Evolutionary conservation across 1,140 invertebrate genomes (phyloP).

Genomic region (Uloborus diversus): DNA sequence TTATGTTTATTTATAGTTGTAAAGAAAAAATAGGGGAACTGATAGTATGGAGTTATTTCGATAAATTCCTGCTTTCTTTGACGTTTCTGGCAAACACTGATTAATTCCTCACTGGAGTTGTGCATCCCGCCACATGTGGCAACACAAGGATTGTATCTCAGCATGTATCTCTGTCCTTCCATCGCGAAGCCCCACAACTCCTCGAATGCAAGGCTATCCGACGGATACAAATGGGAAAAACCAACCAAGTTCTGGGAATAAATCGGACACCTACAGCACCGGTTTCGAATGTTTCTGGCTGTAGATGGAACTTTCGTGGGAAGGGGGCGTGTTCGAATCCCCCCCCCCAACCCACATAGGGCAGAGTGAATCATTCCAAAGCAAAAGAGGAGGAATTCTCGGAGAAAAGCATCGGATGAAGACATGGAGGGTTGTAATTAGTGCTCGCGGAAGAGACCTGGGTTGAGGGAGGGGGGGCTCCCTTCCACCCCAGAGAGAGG

Average conservation of each 20-base stretch:
- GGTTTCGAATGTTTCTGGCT: background rate
- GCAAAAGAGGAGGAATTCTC: constrained; percentile 16
- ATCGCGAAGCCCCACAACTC: background rate
- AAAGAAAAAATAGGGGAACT: background rate
- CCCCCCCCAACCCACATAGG: background rate
- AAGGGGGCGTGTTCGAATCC: background rate
- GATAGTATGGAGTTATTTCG: too few relatives aligned
- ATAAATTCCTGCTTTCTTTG: too few relatives aligned
- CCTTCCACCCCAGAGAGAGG: background rate
- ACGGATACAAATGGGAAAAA: background rate
- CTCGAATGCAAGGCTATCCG: background rate
- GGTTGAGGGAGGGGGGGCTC: too few relatives aligned
- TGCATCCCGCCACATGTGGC: background rate
- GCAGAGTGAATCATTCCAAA: constrained; percentile 29
- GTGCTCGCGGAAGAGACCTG: constrained; percentile 11
- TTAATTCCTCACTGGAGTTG: too few relatives aligned
- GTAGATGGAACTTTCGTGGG: background rate
- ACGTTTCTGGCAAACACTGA: too few relatives aligned
- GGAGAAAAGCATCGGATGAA: constrained; percentile 26
- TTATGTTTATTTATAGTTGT: background rate
- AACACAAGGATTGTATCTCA: background rate
- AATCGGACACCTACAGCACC: background rate
- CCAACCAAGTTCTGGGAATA: background rate
- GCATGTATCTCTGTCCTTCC: background rate
- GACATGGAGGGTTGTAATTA: constrained; percentile 34